phyloP scores from a whole-genome alignment of 1,140 invertebrate species.

The Sipha flava region DNA sequence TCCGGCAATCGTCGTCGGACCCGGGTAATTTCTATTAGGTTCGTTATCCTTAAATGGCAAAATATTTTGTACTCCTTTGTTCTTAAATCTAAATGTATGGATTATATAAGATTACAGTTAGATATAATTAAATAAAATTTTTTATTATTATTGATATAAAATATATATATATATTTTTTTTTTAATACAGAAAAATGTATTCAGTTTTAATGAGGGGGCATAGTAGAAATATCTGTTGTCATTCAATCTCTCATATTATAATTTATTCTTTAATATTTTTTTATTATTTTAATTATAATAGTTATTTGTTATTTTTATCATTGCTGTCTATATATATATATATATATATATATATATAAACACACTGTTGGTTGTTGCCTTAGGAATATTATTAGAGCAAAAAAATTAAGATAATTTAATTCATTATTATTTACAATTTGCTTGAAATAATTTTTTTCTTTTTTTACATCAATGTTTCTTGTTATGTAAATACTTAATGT shows the following conservation, averaged over 20 bases:
- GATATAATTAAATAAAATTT: background rate
- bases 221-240: background rate
- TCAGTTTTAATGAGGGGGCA: background rate
- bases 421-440: constrained; percentile 19
- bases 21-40: constrained; percentile 18
- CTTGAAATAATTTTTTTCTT: constrained; percentile 13
- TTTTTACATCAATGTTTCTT: constrained; percentile 30
- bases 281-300: constrained; percentile 21
- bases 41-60: background rate
- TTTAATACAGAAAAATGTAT: background rate
- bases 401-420: constrained; percentile 21
- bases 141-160: background rate
- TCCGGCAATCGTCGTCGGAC: constrained; percentile 31
- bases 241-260: constrained; percentile 4
- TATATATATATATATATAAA: background rate
- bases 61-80: constrained; percentile 4
- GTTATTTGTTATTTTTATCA: constrained; percentile 21
- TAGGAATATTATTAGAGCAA: constrained; percentile 27
- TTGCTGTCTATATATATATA: constrained; percentile 5
- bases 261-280: constrained; percentile 16
- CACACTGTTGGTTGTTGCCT: constrained; percentile 30
- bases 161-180: background rate
- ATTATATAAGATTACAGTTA: background rate
- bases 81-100: background rate
- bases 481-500: constrained; percentile 32